Base-by-base conservation (phyloP, 2,113 vertebrate species). In the Aptenodytes patagonicus region DNA sequence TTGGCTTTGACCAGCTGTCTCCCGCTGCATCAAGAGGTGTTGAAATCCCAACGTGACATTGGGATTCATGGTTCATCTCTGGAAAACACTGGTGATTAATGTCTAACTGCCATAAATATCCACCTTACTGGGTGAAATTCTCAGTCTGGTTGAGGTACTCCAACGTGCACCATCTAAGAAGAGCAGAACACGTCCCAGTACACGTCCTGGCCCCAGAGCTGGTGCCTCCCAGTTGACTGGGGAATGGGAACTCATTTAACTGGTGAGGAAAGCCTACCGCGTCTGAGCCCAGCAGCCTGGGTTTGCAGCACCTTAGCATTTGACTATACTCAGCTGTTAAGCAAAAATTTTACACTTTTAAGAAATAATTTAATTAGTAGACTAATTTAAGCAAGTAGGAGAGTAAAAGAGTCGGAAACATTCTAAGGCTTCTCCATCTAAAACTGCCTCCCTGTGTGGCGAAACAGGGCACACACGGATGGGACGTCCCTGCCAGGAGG, bases 381-480 rank as follows among this genome's bases (percentile, higher is more conserved):
- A 64, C 5, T 79, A 64, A 78, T 36, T 40, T 85, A 79, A 26
- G 31, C 18, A 65, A 75, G 62, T 16, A 47, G 44, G 25, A 90
- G 17, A 64, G 26, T 34, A 46, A 51, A 49, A 60, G 44, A 62
- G n/a, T 32, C 0, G 0, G 49, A 83, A 92, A 82, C 10, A 2
- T 11, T 78, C 19, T 9, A 52, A 47, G 18, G 40, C 19, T 73
- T 73, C 66, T 64, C 49, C 46, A 42, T 32, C 28, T 46, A 38
- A 26, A 87, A 61, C 32, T 40, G n/a, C 49, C 10, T 87, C 42
- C 69, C 40, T 3, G 1, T 28, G 17, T 4, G 1, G 42, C 2
- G 1, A 38, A 58, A 29, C 26, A 7, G 12, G 32, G n/a, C 58
- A 72, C 3, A 3, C 20, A 11, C 0, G 7, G 51, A n/a, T 12